Evolutionary conservation across 2,113 vertebrate species (phyloP).

Genomic region (Picathartes gymnocephalus): DNA sequence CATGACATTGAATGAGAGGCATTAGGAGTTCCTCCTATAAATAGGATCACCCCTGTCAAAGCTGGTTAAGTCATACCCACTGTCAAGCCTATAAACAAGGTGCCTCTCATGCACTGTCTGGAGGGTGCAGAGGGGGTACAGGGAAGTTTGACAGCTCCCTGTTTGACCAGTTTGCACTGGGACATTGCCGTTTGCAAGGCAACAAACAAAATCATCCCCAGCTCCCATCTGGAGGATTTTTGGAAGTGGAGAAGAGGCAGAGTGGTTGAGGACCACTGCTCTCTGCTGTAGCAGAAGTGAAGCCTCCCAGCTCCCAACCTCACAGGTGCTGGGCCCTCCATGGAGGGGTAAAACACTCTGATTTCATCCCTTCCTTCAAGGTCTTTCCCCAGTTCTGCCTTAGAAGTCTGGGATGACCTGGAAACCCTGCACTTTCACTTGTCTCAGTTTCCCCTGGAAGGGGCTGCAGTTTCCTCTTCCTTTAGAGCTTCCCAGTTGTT

Average conservation of each 20-base stretch:
- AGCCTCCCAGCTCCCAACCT: not conserved
- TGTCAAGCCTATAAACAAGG: slow-evolving; percentile 34
- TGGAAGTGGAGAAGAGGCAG: not conserved
- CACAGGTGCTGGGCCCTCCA: not conserved
- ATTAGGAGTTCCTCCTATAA: slow-evolving; percentile 53
- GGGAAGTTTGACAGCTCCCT: not conserved
- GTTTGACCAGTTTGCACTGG: not conserved
- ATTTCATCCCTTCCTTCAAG: not conserved
- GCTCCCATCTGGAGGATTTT: not conserved
- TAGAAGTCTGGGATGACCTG: not conserved
- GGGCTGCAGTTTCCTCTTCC: not conserved
- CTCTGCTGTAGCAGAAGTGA: not conserved
- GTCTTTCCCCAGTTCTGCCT: not conserved
- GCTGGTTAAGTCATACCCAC: slow-evolving; percentile 40
- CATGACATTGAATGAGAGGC: slow-evolving; percentile 47
- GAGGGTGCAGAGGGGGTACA: not conserved
- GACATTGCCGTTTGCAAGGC: not conserved
- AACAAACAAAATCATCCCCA: not conserved
- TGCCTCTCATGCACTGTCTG: not conserved
- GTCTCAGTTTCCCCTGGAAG: not conserved
- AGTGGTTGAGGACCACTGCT: not conserved
- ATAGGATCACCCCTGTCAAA: slow-evolving; percentile 54
- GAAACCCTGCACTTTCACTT: not conserved
- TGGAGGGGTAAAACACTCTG: not conserved
- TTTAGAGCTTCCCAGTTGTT: not conserved